A percentile compares a stretch with the other conserved stretches of the same genome.
phyloP scores from a whole-genome alignment of 2,113 vertebrate species.

The Ammodytes marinus region DNA sequence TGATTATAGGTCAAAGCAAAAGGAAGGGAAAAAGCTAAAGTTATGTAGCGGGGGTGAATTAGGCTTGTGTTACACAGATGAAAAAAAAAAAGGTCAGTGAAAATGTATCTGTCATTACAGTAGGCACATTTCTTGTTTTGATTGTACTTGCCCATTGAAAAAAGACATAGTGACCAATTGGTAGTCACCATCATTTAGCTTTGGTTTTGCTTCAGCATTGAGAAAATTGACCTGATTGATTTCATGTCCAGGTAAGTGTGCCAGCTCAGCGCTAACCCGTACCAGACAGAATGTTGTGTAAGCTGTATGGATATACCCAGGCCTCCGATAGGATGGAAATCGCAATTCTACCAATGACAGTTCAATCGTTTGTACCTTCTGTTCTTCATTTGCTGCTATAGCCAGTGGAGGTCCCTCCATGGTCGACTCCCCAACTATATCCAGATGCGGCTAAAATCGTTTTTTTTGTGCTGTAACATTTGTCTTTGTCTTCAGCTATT shows the following conservation, averaged over 20 bases:
- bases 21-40: constrained; percentile 42
- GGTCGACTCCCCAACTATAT: constrained; percentile 88
- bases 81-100: constrained; percentile 55
- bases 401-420: constrained; percentile 85
- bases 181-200: constrained; percentile 83
- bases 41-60: constrained; percentile 57
- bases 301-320: constrained; percentile 76
- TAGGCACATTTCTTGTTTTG: constrained; percentile 41
- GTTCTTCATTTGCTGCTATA: constrained; percentile 91
- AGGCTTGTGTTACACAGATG: constrained; percentile 68
- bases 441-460: constrained; percentile 89
- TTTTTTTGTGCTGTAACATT: constrained; percentile 75
- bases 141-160: constrained; percentile 52
- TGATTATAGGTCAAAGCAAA: constrained; percentile 58
- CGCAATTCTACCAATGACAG: constrained; percentile 90
- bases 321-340: constrained; percentile 80
- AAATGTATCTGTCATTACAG: constrained; percentile 59
- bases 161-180: constrained; percentile 75
- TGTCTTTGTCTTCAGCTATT: constrained; percentile 85
- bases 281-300: constrained; percentile 82
- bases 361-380: constrained; percentile 90
- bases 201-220: constrained; percentile 80
- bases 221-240: constrained; percentile 85
- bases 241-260: constrained; percentile 88
- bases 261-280: constrained; percentile 79